These are phyloP conservation scores for Melinopterus prodromus DNA, from an alignment of 2,888 invertebrate species.

Conservation along the genomic window DNA sequence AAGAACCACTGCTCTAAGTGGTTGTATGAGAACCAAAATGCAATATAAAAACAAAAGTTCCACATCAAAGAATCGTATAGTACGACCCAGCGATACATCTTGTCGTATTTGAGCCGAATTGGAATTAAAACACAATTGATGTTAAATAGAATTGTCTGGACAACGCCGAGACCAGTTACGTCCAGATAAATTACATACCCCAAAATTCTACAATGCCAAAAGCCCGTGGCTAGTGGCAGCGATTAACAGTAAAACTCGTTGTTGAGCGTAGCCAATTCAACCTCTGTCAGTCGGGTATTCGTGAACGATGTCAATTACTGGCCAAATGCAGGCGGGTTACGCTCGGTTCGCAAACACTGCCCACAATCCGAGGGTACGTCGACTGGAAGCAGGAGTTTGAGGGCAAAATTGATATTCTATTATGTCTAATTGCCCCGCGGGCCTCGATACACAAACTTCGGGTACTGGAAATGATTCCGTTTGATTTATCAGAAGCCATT, in stretches of 20 bases:
- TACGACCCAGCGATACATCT: not conserved
- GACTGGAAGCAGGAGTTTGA: not conserved
- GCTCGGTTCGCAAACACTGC: not conserved
- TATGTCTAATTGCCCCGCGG: not conserved
- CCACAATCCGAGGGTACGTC: not conserved
- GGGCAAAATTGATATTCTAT: not conserved
- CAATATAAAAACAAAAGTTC: too few species aligned
- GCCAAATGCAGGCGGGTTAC: not conserved
- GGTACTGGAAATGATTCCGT: not conserved
- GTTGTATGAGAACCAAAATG: too few species aligned
- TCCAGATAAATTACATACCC: not conserved
- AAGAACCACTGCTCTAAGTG: too few species aligned
- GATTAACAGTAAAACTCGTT: slow-evolving; percentile 4
- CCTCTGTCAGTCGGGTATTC: not conserved
- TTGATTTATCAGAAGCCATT: not conserved
- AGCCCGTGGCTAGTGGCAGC: not conserved
- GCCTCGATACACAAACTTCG: not conserved
- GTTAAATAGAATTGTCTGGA: not conserved
- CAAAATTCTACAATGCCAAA: not conserved
- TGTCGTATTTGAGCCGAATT: not conserved
- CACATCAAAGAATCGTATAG: too few species aligned
- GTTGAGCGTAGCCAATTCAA: not conserved
- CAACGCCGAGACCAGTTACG: not conserved
- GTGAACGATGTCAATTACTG: not conserved
- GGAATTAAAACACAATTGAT: not conserved